Evolutionary conservation across 2,888 invertebrate genomes (phyloP).

Genomic region (Hesperia comma): DNA sequence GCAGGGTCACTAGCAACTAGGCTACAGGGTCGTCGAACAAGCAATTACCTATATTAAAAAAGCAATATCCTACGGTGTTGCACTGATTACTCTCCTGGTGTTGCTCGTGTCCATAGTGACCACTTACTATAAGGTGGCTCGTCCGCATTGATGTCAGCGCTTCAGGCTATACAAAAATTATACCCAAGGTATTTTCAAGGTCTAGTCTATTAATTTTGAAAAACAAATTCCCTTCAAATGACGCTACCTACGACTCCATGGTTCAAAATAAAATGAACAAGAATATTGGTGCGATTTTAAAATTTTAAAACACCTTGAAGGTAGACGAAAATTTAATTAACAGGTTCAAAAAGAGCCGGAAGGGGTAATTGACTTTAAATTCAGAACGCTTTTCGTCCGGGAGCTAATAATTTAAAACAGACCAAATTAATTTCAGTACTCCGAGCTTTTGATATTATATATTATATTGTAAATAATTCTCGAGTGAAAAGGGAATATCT

Average conservation of each 20-base stretch:
- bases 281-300: constrained; percentile 15
- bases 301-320: constrained; percentile 31
- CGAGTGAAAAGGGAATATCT: constrained; percentile 2
- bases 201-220: too few relatives aligned
- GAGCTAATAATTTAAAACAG: constrained; percentile 30
- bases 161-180: too few relatives aligned
- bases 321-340: constrained; percentile 39
- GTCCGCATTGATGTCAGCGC: too few relatives aligned
- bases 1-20: too few relatives aligned
- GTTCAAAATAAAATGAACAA: constrained; percentile 8
- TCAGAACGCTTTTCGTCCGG: constrained; percentile 38
- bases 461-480: constrained; percentile 34
- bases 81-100: too few relatives aligned
- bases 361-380: constrained; percentile 42
- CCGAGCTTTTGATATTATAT: constrained; percentile 30
- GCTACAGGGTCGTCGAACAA: too few relatives aligned
- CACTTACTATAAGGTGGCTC: too few relatives aligned
- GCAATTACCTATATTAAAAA: too few relatives aligned
- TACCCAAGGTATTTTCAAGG: too few relatives aligned
- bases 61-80: too few relatives aligned
- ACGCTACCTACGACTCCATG: neutral
- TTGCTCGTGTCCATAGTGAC: too few relatives aligned
- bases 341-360: constrained; percentile 28
- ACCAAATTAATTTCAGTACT: constrained; percentile 39
- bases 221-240: too few relatives aligned